Conservation (phyloP, 2,113 vertebrate genomes). For the Glareola pratincola region DNA sequence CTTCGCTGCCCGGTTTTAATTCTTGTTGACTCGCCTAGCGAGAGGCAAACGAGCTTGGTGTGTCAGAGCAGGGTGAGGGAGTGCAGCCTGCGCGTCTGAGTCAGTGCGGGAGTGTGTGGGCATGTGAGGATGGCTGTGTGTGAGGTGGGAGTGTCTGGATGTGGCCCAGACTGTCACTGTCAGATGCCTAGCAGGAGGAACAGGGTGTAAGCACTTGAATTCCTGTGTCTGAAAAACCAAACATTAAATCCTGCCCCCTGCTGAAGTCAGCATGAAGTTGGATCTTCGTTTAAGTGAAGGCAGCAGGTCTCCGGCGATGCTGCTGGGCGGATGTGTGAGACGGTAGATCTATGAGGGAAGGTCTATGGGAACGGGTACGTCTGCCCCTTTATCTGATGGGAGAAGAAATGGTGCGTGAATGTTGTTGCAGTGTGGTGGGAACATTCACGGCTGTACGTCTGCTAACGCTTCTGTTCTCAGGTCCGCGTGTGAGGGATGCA, state of each 20-base stretch:
- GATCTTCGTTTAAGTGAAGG: background rate
- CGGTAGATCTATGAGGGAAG: background rate
- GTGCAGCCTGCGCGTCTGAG: background rate
- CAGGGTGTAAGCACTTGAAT: background rate
- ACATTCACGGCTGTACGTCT: background rate
- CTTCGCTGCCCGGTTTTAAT: background rate
- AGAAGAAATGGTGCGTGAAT: background rate
- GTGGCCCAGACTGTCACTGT: background rate
- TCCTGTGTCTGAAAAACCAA: accelerated
- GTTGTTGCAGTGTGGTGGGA: background rate
- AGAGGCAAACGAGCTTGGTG: background rate
- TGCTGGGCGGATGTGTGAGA: background rate
- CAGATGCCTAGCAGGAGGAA: background rate
- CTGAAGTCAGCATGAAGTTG: background rate
- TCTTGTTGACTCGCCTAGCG: background rate
- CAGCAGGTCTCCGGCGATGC: background rate
- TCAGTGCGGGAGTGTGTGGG: background rate
- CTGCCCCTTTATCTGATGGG: background rate
- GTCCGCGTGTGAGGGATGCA: background rate
- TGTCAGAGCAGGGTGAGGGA: background rate
- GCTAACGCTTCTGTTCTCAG: background rate
- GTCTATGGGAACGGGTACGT: accelerated
- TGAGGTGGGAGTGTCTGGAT: background rate
- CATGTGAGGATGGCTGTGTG: background rate
- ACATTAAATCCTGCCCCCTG: background rate